Evolutionary conservation across 2,113 vertebrate species (phyloP).

Genomic region (Lonchura striata): DNA sequence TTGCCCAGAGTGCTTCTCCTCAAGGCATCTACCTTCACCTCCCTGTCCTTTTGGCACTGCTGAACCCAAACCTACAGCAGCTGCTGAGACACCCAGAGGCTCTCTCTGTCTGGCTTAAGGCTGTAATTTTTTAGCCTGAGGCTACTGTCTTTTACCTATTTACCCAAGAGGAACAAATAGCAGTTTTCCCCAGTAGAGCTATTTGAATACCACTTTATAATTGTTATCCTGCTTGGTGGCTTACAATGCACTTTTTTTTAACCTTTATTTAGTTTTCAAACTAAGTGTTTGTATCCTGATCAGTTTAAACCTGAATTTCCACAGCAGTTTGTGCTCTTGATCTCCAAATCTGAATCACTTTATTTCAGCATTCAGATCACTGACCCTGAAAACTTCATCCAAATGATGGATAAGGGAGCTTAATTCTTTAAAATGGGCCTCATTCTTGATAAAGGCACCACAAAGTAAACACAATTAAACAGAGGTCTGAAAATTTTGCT

Average conservation of each 20-base stretch:
- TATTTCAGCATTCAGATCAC: background rate
- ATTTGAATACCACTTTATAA: background rate
- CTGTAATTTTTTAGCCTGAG: background rate
- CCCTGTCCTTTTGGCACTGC: too few species aligned
- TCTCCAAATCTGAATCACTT: background rate
- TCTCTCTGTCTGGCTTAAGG: background rate
- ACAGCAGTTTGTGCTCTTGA: background rate
- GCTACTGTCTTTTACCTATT: background rate
- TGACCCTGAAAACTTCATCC: background rate
- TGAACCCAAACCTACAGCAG: background rate
- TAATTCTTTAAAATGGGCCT: background rate
- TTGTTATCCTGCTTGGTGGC: background rate
- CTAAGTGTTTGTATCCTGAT: background rate
- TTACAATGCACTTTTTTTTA: background rate
- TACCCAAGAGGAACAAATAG: constrained; percentile 14
- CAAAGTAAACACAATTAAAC: background rate
- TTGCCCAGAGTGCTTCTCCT: background rate
- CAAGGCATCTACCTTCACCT: background rate
- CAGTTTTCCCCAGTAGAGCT: background rate
- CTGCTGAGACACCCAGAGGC: background rate
- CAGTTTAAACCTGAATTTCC: background rate
- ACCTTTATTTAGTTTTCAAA: background rate
- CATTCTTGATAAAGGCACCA: background rate
- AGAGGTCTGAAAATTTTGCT: background rate
- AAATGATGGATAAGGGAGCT: background rate